Evolutionary conservation across 2,888 invertebrate genomes (phyloP), one percentile per base, ranked within the genome.

Genomic region (Arenicola marina): DNA sequence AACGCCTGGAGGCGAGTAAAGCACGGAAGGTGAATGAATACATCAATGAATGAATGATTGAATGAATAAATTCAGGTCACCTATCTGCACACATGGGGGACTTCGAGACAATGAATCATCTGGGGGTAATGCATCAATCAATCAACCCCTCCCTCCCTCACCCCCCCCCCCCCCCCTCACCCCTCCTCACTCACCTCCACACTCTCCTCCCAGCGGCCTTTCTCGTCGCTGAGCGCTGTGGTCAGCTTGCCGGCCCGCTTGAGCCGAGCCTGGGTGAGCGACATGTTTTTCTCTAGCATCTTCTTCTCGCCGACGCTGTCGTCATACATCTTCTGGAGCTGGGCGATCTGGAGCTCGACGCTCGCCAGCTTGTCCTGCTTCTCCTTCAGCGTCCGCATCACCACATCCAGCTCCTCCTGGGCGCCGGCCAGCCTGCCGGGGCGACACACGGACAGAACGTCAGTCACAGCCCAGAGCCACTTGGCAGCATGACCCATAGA

Each of bases 191-290:
- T 71, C 75, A 89, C 90, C 76, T 84, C 79, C 1, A 92, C 90
- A 54, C 87, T 88, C 56, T 89, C 88, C 71, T 91, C 89, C 95
- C 95, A 95, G 59, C 93, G 87, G 1, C 89, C 85, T 83, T 92
- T 90, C 81, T 95, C 95, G 77, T 94, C 93, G 0, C 91, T 90
- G 7, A 95, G 84, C 0, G 95, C 95, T 33, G 92, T 89, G 7
- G 93, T 94, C 18, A 95, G 85, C 67, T 92, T 88, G 0, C 91
- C 92, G 0, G 95, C 93, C 61, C 94, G 87, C 66, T 88, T 88
- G 24, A 95, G 85, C 53, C 95, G 87, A 0, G 89, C 89, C 4
- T 90, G 90, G 0, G 92, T 92, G 51, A 92, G 81, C 70, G 89
- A 89, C 65, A 94, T 92, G 34, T 89, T 89, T 18, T 88, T 86